phyloP scores from a whole-genome alignment of 2,113 vertebrate genomes.

The Desmodus rotundus region DNA sequence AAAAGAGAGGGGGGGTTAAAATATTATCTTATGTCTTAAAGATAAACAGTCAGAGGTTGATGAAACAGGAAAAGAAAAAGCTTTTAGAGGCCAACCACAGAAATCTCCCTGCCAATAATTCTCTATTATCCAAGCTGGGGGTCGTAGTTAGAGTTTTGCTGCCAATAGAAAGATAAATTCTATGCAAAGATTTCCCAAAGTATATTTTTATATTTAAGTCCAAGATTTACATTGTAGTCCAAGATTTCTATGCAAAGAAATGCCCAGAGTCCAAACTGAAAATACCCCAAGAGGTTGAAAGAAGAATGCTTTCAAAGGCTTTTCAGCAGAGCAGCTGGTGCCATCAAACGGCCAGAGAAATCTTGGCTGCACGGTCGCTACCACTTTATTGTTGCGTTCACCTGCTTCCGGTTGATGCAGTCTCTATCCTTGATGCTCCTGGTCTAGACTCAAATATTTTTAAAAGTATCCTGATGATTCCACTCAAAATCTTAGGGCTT shows the following conservation, averaged over 20 bases:
- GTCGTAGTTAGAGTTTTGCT: background rate
- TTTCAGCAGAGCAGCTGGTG: background rate
- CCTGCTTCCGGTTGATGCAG: background rate
- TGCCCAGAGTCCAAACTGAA: background rate
- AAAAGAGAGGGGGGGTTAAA: background rate
- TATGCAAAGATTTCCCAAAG: background rate
- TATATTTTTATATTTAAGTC: too few relatives aligned
- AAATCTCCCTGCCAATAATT: background rate
- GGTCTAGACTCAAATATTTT: background rate
- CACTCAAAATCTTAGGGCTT: background rate
- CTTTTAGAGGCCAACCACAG: background rate
- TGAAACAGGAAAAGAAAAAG: background rate
- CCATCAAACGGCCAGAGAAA: background rate
- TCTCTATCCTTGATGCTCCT: background rate
- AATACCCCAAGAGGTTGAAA: background rate
- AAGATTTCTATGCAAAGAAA: conserved; percentile 1
- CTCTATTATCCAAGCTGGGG: background rate
- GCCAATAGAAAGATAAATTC: conserved; percentile 7
- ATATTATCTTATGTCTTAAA: background rate
- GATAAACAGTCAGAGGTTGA: background rate
- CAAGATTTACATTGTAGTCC: too few relatives aligned
- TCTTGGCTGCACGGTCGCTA: background rate
- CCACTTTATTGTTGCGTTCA: background rate
- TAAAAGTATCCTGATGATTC: background rate
- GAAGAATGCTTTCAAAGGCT: background rate